Percentiles rank a stretch among this genome's conserved stretches.
Evolutionary conservation across 1,140 invertebrate species (phyloP).

Genomic region (Vollenhovia emeryi): DNA sequence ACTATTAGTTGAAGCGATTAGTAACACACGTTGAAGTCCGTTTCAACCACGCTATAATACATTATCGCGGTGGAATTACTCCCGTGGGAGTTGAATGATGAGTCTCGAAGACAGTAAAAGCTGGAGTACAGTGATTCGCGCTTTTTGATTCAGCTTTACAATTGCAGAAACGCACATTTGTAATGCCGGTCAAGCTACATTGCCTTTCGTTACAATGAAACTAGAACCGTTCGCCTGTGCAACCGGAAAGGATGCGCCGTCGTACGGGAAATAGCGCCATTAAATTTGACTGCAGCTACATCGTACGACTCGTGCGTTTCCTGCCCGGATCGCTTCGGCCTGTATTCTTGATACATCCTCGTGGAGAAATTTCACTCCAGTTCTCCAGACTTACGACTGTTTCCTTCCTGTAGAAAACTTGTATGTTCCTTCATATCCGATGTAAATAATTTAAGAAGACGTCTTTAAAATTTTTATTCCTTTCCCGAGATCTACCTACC

Average conservation of each 20-base stretch:
- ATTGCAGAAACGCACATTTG: constrained; percentile 38
- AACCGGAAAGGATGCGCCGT: constrained; percentile 52
- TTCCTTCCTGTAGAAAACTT: constrained; percentile 9
- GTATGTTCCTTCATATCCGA: neutral
- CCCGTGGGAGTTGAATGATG: neutral
- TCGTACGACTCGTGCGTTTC: constrained; percentile 33
- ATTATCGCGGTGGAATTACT: constrained; percentile 3
- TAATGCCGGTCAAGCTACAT: constrained; percentile 60
- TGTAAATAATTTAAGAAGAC: neutral
- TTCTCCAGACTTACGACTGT: neutral
- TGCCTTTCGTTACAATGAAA: constrained; percentile 39
- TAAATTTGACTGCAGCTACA: constrained; percentile 63
- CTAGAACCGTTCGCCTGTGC: constrained; percentile 14
- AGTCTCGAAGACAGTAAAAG: constrained; percentile 11
- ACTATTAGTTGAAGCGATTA: neutral
- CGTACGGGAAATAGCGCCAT: constrained; percentile 46
- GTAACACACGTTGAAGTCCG: neutral
- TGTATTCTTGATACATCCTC: neutral
- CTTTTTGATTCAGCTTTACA: constrained; percentile 57
- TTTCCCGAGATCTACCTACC: neutral
- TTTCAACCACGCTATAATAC: too few relatives aligned
- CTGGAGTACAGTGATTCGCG: constrained; percentile 20
- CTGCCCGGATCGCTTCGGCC: constrained; percentile 10
- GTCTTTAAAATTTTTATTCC: neutral
- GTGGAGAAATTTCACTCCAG: constrained; percentile 2